Evolutionary conservation across 2,888 invertebrate species (phyloP).

Genomic region (Prosapia bicincta): DNA sequence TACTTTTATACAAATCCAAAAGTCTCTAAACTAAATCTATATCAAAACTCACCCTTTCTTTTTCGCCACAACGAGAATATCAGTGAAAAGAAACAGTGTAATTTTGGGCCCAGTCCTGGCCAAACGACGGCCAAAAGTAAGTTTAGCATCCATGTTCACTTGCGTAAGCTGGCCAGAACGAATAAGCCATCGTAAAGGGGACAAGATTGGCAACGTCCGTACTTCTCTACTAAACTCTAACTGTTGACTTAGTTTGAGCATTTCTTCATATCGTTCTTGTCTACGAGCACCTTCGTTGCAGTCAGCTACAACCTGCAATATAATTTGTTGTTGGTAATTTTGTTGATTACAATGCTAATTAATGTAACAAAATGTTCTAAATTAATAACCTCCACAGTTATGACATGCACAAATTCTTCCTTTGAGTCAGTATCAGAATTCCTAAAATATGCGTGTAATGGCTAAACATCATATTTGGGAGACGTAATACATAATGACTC

Average conservation of each 20-base stretch:
- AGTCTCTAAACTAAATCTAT: too few relatives aligned
- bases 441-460: too few relatives aligned
- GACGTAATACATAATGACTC: too few relatives aligned
- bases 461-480: too few relatives aligned
- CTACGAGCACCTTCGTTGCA: conserved; percentile 93
- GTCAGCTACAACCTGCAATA: conserved; percentile 72
- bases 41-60: conserved; percentile 69
- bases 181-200: conserved; percentile 63
- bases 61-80: conserved; percentile 82
- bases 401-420: too few relatives aligned
- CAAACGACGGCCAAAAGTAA: conserved; percentile 83
- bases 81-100: conserved; percentile 87
- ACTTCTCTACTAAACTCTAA: conserved; percentile 65
- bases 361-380: too few relatives aligned
- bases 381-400: too few relatives aligned
- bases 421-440: too few relatives aligned
- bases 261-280: conserved; percentile 81
- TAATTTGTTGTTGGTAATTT: too few relatives aligned
- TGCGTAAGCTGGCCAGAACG: conserved; percentile 83
- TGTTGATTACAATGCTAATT: too few relatives aligned
- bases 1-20: too few relatives aligned
- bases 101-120: conserved; percentile 53
- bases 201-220: conserved; percentile 52
- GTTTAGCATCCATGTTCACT: conserved; percentile 68
- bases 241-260: conserved; percentile 57